Conservation (phyloP, 2,888 invertebrate genomes). For the Halocaridina rubra region DNA sequence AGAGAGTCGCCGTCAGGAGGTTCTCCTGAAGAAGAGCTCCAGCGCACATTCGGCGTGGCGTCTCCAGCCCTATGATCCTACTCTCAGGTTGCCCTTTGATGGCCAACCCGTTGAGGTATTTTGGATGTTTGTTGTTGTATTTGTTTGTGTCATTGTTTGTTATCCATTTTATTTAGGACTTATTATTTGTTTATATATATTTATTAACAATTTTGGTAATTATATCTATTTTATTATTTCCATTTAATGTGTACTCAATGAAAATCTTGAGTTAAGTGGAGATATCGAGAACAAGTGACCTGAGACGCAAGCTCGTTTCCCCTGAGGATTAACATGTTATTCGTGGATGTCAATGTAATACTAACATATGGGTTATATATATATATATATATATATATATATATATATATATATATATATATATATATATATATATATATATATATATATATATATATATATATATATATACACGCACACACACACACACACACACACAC, state of each 20-base stretch:
- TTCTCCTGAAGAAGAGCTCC: slow-evolving; percentile 16
- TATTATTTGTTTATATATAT: no score
- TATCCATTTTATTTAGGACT: not conserved
- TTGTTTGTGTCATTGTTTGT: not conserved
- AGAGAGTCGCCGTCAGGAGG: slow-evolving; percentile 50
- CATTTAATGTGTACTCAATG: not conserved
- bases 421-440: not conserved
- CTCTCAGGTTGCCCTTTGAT: slow-evolving; percentile 10
- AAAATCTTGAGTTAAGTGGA: no score
- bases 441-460: not conserved
- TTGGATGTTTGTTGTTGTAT: not conserved
- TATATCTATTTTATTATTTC: not conserved
- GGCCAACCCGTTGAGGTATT: slow-evolving; percentile 50
- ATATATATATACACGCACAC: no score
- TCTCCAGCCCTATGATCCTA: slow-evolving; percentile 16
- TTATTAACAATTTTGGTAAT: no score
- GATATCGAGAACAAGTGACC: no score
- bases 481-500: no score
- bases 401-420: not conserved
- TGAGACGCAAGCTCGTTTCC: no score
- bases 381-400: not conserved
- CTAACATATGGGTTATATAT: not conserved
- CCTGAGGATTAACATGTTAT: no score
- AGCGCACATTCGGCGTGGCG: slow-evolving; percentile 47
- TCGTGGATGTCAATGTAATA: no score